A percentile compares a stretch with the other conserved stretches of the same genome.
Evolutionary conservation across 2,797 vertebrate species (phyloP).

Genomic region (Ctenochaetus hawaiiensis): DNA sequence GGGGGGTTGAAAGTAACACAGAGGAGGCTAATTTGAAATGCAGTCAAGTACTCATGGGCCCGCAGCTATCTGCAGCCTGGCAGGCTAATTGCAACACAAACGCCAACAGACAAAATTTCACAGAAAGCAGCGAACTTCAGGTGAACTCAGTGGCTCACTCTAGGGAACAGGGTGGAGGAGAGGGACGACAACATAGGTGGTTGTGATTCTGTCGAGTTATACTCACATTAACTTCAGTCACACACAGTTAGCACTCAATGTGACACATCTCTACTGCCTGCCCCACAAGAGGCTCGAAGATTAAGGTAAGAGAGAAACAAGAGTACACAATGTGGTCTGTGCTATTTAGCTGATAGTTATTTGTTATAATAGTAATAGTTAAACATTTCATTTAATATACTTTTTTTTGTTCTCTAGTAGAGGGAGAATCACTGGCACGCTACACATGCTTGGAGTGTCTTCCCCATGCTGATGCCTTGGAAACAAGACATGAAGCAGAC

Average conservation of each 20-base stretch:
- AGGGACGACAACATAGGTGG: slow-evolving; percentile 45
- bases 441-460: background rate
- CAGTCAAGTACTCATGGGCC: slow-evolving; percentile 59
- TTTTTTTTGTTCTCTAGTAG: background rate
- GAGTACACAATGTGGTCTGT: background rate
- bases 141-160: slow-evolving; percentile 56
- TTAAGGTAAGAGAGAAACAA: background rate
- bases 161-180: slow-evolving; percentile 12
- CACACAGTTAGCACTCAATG: slow-evolving; percentile 28
- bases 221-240: slow-evolving; percentile 33
- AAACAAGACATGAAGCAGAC: slow-evolving; percentile 38
- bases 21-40: slow-evolving; percentile 58
- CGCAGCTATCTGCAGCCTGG: slow-evolving; percentile 53
- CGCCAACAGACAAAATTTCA: slow-evolving; percentile 59
- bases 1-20: slow-evolving; percentile 24
- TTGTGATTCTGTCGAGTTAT: slow-evolving; percentile 38
- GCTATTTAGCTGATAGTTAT: background rate
- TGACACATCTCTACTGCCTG: slow-evolving; percentile 5
- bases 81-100: slow-evolving; percentile 53
- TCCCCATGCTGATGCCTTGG: slow-evolving; percentile 1
- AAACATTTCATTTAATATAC: background rate
- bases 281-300: background rate
- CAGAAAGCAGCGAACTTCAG: slow-evolving; percentile 57
- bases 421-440: background rate
- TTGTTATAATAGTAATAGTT: background rate